phyloP scores from a whole-genome alignment of 2,888 invertebrate species.

The Aphodius sticticus region DNA sequence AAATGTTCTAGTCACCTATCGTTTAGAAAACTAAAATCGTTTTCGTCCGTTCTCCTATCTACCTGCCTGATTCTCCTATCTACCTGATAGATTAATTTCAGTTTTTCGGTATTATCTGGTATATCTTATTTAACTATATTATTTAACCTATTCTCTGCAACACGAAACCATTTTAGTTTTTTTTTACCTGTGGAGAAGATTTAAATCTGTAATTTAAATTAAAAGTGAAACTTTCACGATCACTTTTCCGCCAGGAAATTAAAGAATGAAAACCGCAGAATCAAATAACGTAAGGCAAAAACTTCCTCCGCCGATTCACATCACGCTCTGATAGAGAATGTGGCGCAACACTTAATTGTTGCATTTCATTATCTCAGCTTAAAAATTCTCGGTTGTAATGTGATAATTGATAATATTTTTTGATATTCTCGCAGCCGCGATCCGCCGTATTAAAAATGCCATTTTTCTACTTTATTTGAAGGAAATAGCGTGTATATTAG shows the following conservation, averaged over 20 bases:
- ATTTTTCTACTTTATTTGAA: neutral
- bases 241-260: neutral
- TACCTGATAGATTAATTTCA: no score
- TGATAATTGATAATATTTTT: neutral
- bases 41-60: no score
- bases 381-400: neutral
- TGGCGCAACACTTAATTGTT: neutral
- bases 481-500: neutral
- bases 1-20: no score
- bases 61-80: no score
- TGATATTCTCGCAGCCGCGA: neutral
- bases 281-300: neutral
- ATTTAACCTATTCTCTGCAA: no score
- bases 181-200: neutral
- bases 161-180: neutral
- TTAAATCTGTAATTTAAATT: neutral
- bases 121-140: no score
- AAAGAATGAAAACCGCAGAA: slow-evolving; percentile 4
- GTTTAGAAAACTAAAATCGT: no score
- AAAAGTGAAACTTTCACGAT: neutral
- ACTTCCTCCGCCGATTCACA: neutral
- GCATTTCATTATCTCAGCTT: neutral
- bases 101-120: no score
- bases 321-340: neutral
- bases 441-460: neutral